These are phyloP conservation scores for Andrena dorsata DNA, from an alignment of 2,888 invertebrate species.

Conservation along the genomic window DNA sequence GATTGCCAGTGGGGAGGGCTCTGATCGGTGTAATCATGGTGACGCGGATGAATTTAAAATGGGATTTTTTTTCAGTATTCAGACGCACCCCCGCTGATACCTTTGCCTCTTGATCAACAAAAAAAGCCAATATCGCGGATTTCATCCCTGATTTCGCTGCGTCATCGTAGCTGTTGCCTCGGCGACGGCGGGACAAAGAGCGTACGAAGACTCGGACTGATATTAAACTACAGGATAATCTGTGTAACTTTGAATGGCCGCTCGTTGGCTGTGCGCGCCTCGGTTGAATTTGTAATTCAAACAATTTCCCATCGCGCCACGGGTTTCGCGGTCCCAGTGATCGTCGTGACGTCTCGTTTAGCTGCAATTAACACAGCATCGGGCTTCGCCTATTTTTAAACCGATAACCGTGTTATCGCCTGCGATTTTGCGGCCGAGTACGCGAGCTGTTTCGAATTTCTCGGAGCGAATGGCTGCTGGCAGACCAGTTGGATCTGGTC, in stretches of 20 bases:
- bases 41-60: slow-evolving; percentile 58
- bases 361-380: slow-evolving; percentile 38
- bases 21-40: slow-evolving; percentile 52
- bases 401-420: slow-evolving; percentile 61
- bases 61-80: slow-evolving; percentile 38
- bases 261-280: slow-evolving; percentile 12
- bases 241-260: background rate
- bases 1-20: slow-evolving; percentile 35
- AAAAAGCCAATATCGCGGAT: slow-evolving; percentile 20
- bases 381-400: slow-evolving; percentile 58
- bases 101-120: slow-evolving; percentile 11
- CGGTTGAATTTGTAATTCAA: slow-evolving; percentile 18
- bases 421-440: slow-evolving; percentile 25
- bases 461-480: slow-evolving; percentile 1
- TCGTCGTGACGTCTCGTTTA: slow-evolving; percentile 45
- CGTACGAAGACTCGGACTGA: background rate
- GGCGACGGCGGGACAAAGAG: background rate
- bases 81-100: slow-evolving; percentile 14
- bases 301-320: background rate
- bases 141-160: background rate
- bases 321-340: slow-evolving; percentile 32
- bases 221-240: background rate
- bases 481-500: background rate
- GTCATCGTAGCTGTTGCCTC: slow-evolving; percentile 23
- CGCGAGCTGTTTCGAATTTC: slow-evolving; percentile 41